These are phyloP conservation scores for Conopomorpha cramerella DNA, from an alignment of 1,140 invertebrate genomes.

Conservation along the genomic window DNA sequence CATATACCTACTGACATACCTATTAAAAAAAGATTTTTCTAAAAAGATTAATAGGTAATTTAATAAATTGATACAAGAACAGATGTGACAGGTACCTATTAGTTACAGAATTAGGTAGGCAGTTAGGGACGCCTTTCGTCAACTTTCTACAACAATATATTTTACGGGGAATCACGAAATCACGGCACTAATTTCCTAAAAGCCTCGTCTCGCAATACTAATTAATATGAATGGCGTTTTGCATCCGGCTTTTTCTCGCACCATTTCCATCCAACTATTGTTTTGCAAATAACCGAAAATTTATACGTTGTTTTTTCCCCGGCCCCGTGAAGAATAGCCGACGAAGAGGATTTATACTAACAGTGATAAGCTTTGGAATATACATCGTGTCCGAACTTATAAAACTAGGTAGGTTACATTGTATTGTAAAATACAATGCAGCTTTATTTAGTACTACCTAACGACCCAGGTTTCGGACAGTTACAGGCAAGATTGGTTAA, in stretches of 20 bases:
- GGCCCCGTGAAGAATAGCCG: slow-evolving; percentile 20
- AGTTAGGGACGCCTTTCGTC: too few species aligned
- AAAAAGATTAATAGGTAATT: not conserved
- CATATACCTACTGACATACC: not conserved
- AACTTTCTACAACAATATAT: slow-evolving; percentile 57
- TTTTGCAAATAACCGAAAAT: slow-evolving; percentile 57
- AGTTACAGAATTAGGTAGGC: too few species aligned
- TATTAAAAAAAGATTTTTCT: not conserved
- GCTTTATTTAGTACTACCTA: not conserved
- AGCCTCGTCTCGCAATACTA: slow-evolving; percentile 59
- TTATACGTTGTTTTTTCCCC: slow-evolving; percentile 53
- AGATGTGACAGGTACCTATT: too few species aligned
- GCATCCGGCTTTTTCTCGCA: slow-evolving; percentile 59
- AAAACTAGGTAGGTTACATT: not conserved
- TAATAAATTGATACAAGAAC: slow-evolving; percentile 13
- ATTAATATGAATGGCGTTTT: slow-evolving; percentile 62
- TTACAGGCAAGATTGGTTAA: too few species aligned
- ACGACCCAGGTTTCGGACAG: too few species aligned
- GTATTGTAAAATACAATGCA: not conserved
- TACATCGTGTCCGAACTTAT: not conserved
- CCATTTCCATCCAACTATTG: slow-evolving; percentile 60
- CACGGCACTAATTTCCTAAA: slow-evolving; percentile 61
- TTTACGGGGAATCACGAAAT: slow-evolving; percentile 57
- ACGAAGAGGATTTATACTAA: slow-evolving; percentile 36
- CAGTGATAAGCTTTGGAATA: too few species aligned